Evolutionary conservation across 1,140 invertebrate species (phyloP), one percentile per base, ranked within the genome.

Genomic region (Aphidius ervi): DNA sequence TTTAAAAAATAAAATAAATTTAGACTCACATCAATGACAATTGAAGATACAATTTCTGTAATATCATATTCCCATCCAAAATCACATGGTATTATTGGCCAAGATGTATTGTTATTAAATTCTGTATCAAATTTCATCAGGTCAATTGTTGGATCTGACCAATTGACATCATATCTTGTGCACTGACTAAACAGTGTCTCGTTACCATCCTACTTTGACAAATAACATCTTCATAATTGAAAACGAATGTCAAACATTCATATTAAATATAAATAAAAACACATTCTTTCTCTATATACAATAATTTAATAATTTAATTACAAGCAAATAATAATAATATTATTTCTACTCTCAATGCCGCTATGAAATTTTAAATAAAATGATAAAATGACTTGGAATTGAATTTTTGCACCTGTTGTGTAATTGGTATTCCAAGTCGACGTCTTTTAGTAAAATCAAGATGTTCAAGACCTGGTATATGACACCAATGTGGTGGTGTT

Each of bases 21-120:
- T 42, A 56, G 61, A 75, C 85, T 79, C 84, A 92, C 91, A 79
- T 93, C 90, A 52, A 89, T 89, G 10, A 93, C 90, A 65, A 93
- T 86, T 1, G 91, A 92, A 8, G 90, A 92, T 63, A 69, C 73
- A 6, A 90, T 81, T 72, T 84, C 81, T 6, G 82, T 82, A 47
- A 76, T 84, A 69, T 94, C 84, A 70, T 91, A 93, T 70, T 91
- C 90, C 86, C 91, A 94, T 23, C 92, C 92, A 69, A 91, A 81
- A 55, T 82, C 70, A 71, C 92, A 94, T 5, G 81, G 77, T 64
- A 90, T 85, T 7, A 83, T 73, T 0, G 85, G 81, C 85, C 86
- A 90, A 16, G 79, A 82, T 20, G 67, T 61, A 16, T 41, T 41
- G 58, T 87, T 87, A 75, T 61, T 39, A 76, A 68, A 39, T 68